A percentile compares a stretch with the other conserved stretches of the same genome.
phyloP scores from a whole-genome alignment of 2,797 vertebrate genomes.

The Loriculus beryllinus region DNA sequence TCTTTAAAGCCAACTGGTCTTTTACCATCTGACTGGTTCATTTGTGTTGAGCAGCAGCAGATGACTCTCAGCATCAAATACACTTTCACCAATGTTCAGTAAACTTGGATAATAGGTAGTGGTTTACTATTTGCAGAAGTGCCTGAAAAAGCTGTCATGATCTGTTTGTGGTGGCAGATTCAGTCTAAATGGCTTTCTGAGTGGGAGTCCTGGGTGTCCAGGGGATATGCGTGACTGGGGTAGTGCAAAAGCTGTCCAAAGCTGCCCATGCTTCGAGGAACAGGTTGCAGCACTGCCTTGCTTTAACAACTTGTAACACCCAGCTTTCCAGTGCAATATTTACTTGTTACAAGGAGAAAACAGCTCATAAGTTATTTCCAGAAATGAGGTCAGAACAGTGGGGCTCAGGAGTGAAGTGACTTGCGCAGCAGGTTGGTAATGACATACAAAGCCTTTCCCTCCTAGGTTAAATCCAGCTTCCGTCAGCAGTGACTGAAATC shows the following conservation, averaged over 20 bases:
- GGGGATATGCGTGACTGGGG: neutral
- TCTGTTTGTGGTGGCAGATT: neutral
- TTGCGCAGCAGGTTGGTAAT: neutral
- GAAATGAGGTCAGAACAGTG: neutral
- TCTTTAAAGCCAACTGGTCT: neutral
- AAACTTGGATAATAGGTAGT: neutral
- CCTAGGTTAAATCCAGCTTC: slow-evolving; percentile 14
- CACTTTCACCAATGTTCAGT: neutral
- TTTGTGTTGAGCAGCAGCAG: neutral
- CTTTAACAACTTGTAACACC: neutral
- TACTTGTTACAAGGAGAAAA: neutral
- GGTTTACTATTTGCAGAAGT: neutral
- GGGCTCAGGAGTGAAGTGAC: neutral
- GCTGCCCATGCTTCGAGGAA: neutral
- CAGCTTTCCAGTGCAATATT: neutral
- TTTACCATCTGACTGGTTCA: neutral
- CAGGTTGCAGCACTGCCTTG: neutral
- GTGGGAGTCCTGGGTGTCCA: neutral
- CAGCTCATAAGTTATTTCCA: slow-evolving; percentile 8
- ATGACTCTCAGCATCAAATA: neutral
- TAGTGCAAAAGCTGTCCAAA: neutral
- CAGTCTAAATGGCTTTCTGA: neutral
- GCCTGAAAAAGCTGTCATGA: neutral
- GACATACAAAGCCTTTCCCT: slow-evolving; percentile 36
- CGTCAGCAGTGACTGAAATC: slow-evolving; percentile 27